phyloP scores from a whole-genome alignment of 2,113 vertebrate species.

The Tinamus guttatus region DNA sequence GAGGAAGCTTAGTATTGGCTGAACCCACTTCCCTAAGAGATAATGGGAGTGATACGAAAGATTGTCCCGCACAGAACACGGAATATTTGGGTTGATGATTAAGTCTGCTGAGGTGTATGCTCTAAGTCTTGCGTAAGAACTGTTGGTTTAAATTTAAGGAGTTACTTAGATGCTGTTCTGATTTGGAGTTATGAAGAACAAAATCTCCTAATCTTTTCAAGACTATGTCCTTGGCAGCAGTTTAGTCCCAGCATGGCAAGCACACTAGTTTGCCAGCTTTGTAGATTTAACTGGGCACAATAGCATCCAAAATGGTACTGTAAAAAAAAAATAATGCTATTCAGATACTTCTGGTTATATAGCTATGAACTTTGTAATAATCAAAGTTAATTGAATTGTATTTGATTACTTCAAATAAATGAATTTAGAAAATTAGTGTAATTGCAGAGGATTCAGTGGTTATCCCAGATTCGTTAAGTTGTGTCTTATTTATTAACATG shows the following conservation, averaged over 20 bases:
- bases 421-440: not conserved
- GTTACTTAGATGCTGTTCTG: not conserved
- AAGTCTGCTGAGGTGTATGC: not conserved
- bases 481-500: not conserved
- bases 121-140: not conserved
- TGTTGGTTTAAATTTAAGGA: not conserved
- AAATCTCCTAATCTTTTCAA: not conserved
- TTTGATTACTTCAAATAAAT: conserved; percentile 29
- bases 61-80: not conserved
- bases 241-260: not conserved
- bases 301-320: not conserved
- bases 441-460: not conserved
- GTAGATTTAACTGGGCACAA: not conserved
- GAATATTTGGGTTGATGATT: not conserved
- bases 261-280: not conserved
- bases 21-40: not conserved
- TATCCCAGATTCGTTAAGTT: not conserved
- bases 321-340: not conserved
- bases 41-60: not conserved
- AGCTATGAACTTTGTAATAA: not conserved
- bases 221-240: not conserved
- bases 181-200: not conserved
- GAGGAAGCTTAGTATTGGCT: not conserved
- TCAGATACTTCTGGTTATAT: not conserved
- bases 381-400: not conserved